Base-by-base conservation (phyloP, 2,888 invertebrate genomes). In the Phytoseiulus persimilis region DNA sequence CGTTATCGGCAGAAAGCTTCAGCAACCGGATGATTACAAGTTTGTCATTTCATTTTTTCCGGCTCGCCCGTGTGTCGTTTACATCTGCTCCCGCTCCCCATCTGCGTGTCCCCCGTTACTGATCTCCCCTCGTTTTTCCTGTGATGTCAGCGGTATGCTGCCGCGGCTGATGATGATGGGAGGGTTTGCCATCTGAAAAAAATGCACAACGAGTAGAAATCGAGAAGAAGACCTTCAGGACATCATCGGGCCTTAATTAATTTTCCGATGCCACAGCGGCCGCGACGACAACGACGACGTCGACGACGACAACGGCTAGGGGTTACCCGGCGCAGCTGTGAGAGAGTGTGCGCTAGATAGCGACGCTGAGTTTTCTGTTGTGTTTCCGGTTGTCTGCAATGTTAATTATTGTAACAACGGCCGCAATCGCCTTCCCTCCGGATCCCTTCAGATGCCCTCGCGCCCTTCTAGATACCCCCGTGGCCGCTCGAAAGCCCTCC, bases 1-100 rank as follows among this genome's bases (percentile, higher is more conserved):
- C 65, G 65, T 65, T 65, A 65, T 65, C 65, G 65, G 65, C 65
- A 65, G 23, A 28, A 65, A 65, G 65, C 65, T 65, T 28, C 65
- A 65, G 65, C 65, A 65, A 65, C 65, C 65, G 65, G 65, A 65
- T 65, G 65, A 65, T 65, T 65, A 65, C 65, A 65, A 65, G 65
- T 65, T 65, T 65, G 65, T 65, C 65, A 65, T 65, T 65, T 65
- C 65, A 65, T 65, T 65, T 65, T 65, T 65, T 65, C 65, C 65
- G 65, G 65, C 65, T 65, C 65, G 65, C 65, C 28, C 65, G 65
- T 65, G 65, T 65, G 65, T 65, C 65, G 65, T 28, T 65, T 65
- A 65, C 65, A 65, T 65, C 65, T 65, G 65, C 65, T 28, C 65
- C 65, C 65, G 65, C 65, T 28, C 65, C 65, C 65, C 65, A 18